Base-by-base conservation (phyloP, 2,888 invertebrate genomes). In the Zaprionus bogoriensis region DNA sequence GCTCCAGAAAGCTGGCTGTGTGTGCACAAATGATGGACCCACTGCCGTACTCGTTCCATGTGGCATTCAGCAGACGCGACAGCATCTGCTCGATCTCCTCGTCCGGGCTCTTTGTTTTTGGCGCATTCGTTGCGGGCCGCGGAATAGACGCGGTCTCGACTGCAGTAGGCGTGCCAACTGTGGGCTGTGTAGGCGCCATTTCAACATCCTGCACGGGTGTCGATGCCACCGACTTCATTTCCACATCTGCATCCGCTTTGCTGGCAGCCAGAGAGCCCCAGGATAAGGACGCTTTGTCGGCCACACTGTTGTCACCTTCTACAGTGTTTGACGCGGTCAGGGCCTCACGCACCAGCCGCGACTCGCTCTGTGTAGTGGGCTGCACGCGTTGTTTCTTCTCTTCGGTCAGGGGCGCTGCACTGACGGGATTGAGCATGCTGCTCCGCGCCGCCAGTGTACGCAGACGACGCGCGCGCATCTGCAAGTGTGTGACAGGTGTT, bases 11-110 rank as follows among this genome's bases (percentile, higher is more conserved):
- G 52, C 92, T 91, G 41, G 93, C 93, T 47, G 93, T 93, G 66
- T 92, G 92, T 70, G 92, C 92, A 73, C 93, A 93, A 71, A 93
- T 93, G 71, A 92, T 92, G 62, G 86, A 87, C 89, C 93, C 93
- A 78, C 92, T 91, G 81, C 92, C 92, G 47, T 92, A 92, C 77
- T 93, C 93, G 65, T 93, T 93, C 94, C 95, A 96, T 2, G 95
- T 94, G 30, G 94, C 94, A 88, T 94, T 94, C 14, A 96, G 91
- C 55, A 96, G 93, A 83, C 94, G 93, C 1, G 94, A 94, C 45
- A 95, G 92, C 68, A 94, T 92, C 53, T 92, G 92, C 52, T 92
- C 92, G 54, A 90, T 89, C 66, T 89, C 91, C 57, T 90, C 91
- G 23, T 93, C 91, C 78, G 91, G 57, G 4, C 60, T 64, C 39